A percentile compares a stretch with the other conserved stretches of the same genome.
These are phyloP conservation scores for pig (Sus scrofa) DNA, from an alignment of 2,113 vertebrate species.

Conservation along the genomic window DNA sequence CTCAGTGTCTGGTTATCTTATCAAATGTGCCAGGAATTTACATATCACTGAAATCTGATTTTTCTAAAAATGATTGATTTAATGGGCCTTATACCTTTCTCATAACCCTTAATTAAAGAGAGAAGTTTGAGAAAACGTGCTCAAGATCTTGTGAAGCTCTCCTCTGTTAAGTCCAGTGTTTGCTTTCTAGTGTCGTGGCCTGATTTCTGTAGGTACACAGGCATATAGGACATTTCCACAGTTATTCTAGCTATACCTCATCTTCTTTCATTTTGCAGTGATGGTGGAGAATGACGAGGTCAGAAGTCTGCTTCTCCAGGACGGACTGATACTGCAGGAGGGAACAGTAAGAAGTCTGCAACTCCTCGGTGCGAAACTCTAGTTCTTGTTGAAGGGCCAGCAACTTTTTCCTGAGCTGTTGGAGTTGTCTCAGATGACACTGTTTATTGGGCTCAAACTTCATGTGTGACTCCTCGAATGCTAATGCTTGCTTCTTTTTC, in stretches of 20 bases:
- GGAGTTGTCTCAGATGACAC: conserved; percentile 80
- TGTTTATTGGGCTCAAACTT: conserved; percentile 65
- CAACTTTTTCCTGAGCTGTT: conserved; percentile 80
- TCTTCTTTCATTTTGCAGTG: conserved; percentile 84
- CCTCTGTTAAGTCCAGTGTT: not conserved
- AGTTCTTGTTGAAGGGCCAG: conserved; percentile 84
- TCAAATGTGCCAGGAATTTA: conserved; percentile 22
- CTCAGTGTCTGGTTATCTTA: not conserved
- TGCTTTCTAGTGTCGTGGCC: not conserved
- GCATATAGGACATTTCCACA: not conserved
- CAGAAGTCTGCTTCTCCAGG: conserved; percentile 81
- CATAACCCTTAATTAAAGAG: conserved; percentile 19
- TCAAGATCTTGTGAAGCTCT: not conserved
- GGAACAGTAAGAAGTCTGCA: conserved; percentile 82
- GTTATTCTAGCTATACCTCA: conserved; percentile 83
- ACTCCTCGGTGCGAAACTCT: conserved; percentile 78
- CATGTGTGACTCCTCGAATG: conserved; percentile 50
- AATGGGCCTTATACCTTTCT: conserved; percentile 19
- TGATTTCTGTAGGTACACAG: not conserved
- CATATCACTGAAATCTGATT: conserved; percentile 37
- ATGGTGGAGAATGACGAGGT: conserved; percentile 83
- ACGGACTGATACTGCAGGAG: conserved; percentile 82
- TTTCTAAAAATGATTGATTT: conserved; percentile 65
- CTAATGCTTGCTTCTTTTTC: conserved; percentile 49
- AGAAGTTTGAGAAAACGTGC: not conserved